A percentile compares a stretch with the other conserved stretches of the same genome.
Evolutionary conservation across 1,140 invertebrate genomes (phyloP).

Genomic region (Drosophila teissieri): DNA sequence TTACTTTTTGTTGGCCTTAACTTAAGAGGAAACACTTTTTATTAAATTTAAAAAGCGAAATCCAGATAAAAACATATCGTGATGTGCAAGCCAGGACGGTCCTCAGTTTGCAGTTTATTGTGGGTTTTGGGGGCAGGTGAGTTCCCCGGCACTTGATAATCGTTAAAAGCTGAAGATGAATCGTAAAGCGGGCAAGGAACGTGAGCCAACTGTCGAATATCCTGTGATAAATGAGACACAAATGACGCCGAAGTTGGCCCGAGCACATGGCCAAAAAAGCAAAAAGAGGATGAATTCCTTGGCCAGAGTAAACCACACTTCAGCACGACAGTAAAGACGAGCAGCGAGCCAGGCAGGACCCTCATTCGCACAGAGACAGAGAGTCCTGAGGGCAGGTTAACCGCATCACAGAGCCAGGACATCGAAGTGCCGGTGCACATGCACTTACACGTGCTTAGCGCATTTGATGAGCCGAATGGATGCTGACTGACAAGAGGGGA

Average conservation of each 20-base stretch:
- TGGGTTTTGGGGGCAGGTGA: constrained; percentile 10
- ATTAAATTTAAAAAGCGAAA: background rate
- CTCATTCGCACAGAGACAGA: background rate
- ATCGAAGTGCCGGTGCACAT: constrained; percentile 46
- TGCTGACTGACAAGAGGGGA: constrained; percentile 31
- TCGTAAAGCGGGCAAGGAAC: constrained; percentile 39
- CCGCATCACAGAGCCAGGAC: constrained; percentile 36
- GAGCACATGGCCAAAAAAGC: constrained; percentile 23
- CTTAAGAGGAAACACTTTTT: too few relatives aligned
- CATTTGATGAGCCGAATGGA: constrained; percentile 71
- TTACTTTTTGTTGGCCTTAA: too few relatives aligned
- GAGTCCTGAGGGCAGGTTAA: constrained; percentile 38
- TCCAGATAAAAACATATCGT: background rate
- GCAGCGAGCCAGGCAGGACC: constrained; percentile 5
- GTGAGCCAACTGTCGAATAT: constrained; percentile 60
- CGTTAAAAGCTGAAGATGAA: constrained; percentile 41
- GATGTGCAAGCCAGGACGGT: constrained; percentile 11
- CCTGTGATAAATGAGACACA: constrained; percentile 68
- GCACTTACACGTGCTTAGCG: constrained; percentile 69
- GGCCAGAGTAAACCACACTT: constrained; percentile 53
- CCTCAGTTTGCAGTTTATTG: constrained; percentile 22
- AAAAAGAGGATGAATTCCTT: too few relatives aligned
- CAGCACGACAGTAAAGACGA: constrained; percentile 58
- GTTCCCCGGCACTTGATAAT: constrained; percentile 35
- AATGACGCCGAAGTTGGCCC: constrained; percentile 41